Percentiles rank a stretch among this genome's conserved stretches.
Conservation (phyloP, 2,113 vertebrate genomes). For the Anguilla rostrata region DNA sequence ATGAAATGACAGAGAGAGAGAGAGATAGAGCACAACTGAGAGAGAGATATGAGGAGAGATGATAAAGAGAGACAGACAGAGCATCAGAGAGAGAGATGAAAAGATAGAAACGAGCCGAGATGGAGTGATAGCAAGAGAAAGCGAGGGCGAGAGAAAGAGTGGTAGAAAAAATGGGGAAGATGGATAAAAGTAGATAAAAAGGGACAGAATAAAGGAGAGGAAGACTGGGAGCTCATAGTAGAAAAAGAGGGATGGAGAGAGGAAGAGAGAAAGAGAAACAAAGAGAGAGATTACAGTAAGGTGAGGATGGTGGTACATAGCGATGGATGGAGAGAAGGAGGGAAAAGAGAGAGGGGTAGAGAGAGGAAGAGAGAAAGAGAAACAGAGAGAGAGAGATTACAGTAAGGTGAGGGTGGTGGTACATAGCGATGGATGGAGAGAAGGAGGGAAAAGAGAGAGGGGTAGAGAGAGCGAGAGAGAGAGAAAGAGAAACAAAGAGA, state of each 20-base stretch:
- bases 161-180: background rate
- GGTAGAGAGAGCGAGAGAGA: background rate
- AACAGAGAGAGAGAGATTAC: background rate
- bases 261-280: background rate
- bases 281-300: background rate
- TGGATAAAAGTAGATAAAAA: too few species aligned
- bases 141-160: too few species aligned
- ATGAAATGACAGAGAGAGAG: slow-evolving; percentile 5
- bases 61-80: too few species aligned
- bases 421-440: slow-evolving; percentile 6
- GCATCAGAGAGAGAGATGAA: too few species aligned
- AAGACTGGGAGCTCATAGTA: too few species aligned
- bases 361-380: background rate
- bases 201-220: too few species aligned
- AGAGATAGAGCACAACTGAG: too few species aligned
- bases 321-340: background rate
- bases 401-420: slow-evolving; percentile 8
- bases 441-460: too few species aligned
- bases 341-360: background rate
- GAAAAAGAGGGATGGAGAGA: background rate
- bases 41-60: too few species aligned
- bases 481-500: background rate
- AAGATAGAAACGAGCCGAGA: too few species aligned
- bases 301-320: slow-evolving; percentile 11
- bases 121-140: too few species aligned